These are phyloP conservation scores for Dendrolimus houi DNA, from an alignment of 2,888 invertebrate genomes.

Conservation along the genomic window DNA sequence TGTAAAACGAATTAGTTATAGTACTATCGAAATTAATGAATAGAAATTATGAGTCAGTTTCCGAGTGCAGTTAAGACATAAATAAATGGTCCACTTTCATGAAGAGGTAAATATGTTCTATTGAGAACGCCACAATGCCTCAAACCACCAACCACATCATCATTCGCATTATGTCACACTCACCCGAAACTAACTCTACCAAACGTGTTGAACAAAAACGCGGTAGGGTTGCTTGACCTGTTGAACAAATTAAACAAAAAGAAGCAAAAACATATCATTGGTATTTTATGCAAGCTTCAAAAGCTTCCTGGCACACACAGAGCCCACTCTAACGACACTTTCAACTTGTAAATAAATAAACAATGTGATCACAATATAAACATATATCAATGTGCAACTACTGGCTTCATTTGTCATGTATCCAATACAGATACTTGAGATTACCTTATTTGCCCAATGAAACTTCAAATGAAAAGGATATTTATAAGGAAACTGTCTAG, in stretches of 20 bases:
- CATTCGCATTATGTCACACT: constrained; percentile 76
- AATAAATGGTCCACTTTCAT: constrained; percentile 52
- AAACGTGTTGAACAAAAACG: constrained; percentile 84
- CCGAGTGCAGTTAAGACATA: constrained; percentile 70
- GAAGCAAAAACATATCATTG: constrained; percentile 60
- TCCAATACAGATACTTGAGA: neutral
- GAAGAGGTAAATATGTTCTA: constrained; percentile 53
- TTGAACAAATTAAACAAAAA: constrained; percentile 80
- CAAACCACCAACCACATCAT: constrained; percentile 70
- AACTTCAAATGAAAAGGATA: neutral
- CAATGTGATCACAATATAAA: constrained; percentile 25
- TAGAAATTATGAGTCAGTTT: constrained; percentile 60
- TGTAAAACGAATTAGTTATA: neutral
- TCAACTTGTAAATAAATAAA: constrained; percentile 22
- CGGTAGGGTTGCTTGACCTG: constrained; percentile 81
- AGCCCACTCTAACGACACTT: constrained; percentile 45
- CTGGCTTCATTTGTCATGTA: constrained; percentile 30
- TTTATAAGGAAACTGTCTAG: too few relatives aligned
- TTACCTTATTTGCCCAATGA: constrained; percentile 2
- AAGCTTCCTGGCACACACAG: constrained; percentile 49
- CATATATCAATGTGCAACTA: constrained; percentile 9
- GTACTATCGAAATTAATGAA: constrained; percentile 20
- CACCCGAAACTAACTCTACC: constrained; percentile 84
- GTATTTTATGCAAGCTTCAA: constrained; percentile 54
- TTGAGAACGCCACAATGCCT: constrained; percentile 70